Evolutionary conservation across 2,113 vertebrate genomes (phyloP), one percentile per base, ranked within the genome.

Genomic region (Hippocampus comes): DNA sequence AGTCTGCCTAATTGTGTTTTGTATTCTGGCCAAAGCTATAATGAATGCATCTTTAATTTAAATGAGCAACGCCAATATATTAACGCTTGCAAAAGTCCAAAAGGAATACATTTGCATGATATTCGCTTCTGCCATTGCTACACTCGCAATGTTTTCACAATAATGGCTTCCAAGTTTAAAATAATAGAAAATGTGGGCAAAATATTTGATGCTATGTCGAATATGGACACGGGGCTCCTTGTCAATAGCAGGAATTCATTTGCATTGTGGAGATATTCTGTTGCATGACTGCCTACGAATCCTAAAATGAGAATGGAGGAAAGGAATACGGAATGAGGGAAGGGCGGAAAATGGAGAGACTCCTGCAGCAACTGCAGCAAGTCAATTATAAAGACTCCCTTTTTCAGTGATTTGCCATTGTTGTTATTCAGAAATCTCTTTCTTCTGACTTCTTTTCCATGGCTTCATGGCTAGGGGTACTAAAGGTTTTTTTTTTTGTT

Each of bases 311-410:
- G 82, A 9, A 66, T 60, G 76, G 80, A 84, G 88, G 77, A 89
- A 83, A 83, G 74, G 82, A 89, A 87, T 82, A 74, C 1, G 71
- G 78, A 82, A 83, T 84, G 77, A 89, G 78, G 59, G 68, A 86
- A 78, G 68, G 69, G 81, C 63, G 72, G 73, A 70, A 75, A 73
- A 79, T 76, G 71, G 73, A 75, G 71, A 67, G 64, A 66, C 72
- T 90, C 83, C 83, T 78, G 84, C 87, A 88, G 88, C 72, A 60
- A 79, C 81, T 77, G 85, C 78, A 84, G 74, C 75, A 86, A 25
- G 72, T 87, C 80, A 87, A 86, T 83, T 83, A 78, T 74, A 73
- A 83, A 65, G 76, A 83, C 73, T 4, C 30, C 30, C 30, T 34
- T 34, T 34, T 34, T 34, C 30, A 34, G 30, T 34, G 30, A 34